Percentiles rank a stretch among this genome's conserved stretches.
Evolutionary conservation across 2,113 vertebrate species (phyloP).

Genomic region (Alligator sinensis): DNA sequence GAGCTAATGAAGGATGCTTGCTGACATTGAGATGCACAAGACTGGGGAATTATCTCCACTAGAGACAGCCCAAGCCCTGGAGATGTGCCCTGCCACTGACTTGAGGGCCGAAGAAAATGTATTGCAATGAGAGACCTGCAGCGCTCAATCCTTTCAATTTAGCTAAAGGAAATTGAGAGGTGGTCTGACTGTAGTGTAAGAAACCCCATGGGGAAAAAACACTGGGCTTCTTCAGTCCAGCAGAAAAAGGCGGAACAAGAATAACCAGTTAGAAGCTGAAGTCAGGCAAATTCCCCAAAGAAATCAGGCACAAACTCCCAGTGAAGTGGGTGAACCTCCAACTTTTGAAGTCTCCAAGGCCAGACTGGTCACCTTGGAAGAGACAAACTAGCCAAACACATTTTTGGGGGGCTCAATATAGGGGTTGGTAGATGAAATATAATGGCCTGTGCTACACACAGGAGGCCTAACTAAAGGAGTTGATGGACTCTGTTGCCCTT

Average conservation of each 20-base stretch:
- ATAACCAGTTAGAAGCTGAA: constrained; percentile 21
- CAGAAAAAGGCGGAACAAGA: constrained; percentile 15
- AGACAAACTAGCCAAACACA: neutral
- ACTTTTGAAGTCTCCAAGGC: too few relatives aligned
- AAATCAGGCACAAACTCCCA: neutral
- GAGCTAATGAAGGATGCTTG: fast-evolving
- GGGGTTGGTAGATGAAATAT: neutral
- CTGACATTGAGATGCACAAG: fast-evolving
- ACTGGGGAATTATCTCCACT: neutral
- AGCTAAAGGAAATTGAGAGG: neutral
- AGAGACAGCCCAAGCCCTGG: fast-evolving
- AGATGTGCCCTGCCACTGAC: fast-evolving
- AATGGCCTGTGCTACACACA: too few relatives aligned
- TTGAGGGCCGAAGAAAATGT: neutral
- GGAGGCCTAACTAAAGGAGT: too few relatives aligned
- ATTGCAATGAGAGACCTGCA: neutral
- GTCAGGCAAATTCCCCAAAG: neutral
- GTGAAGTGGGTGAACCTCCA: neutral
- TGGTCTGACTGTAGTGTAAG: constrained; percentile 55
- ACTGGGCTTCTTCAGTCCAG: constrained; percentile 27
- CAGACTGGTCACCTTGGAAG: neutral
- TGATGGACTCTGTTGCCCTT: too few relatives aligned
- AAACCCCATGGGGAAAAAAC: constrained; percentile 30
- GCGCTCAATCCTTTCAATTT: neutral
- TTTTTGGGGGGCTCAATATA: fast-evolving